Base-by-base conservation (phyloP, 1,140 invertebrate species). In the Himalopsyche phryganea region DNA sequence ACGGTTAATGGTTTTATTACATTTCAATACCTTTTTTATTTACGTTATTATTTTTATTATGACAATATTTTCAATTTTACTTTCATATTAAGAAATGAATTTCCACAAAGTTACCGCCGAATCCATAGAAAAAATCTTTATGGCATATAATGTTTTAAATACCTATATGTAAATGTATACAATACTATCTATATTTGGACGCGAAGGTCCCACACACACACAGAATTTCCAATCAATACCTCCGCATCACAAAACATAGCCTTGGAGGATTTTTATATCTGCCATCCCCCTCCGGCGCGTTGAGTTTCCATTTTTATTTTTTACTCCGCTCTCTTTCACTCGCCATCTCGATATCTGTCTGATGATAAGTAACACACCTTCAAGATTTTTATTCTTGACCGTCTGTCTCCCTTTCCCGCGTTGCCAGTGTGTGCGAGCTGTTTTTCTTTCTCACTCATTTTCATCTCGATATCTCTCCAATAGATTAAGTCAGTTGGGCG, bases 381-480 rank as follows among this genome's bases (percentile, higher is more conserved):
- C 47, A 23, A 18, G 36, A 50, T 41, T 50, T 50, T 41, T 41
- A 50, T 41, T 28, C 13, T 7, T 38, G 10, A 20, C 36, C 36
- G 11, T 50, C 36, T 18, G 11, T 50, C 49, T 20, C 49, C 17
- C 36, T 50, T 23, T 14, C 14, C 13, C 10, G 7, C 36, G 7
- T 15, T 13, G 23, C 9, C 4, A 28, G 23, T 28, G 23, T 9
- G 23, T 40, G 1, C 10, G n/a, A 40, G 17, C n/a, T 40, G 13
- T 51, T 40, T 51, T 36, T 18, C 23, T 51, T n/a, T 18, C 19
- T 40, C 50, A 28, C 23, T 28, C 23, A 9, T 28, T 28, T 20
- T 51, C 38, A 51, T 51, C 50, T 51, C 50, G 50, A 51, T 51
- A 51, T 51, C 50, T 14, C 28, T 51, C 50, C 14, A 19, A 51